Conservation (phyloP, 2,113 vertebrate species). For the Pelusios castaneus region DNA sequence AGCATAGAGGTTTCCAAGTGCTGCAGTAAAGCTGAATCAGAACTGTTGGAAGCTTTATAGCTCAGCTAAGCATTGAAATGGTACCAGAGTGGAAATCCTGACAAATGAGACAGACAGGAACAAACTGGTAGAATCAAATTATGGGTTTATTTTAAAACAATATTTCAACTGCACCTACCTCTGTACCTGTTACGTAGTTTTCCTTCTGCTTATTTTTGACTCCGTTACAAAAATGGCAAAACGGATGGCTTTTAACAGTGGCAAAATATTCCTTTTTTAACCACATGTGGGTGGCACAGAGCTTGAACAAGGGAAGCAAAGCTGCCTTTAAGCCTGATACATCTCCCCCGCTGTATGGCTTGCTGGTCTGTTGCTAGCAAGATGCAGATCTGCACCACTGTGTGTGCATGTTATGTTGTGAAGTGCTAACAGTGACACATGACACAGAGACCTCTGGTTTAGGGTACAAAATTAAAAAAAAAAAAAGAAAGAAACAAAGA, state of each 20-base stretch:
- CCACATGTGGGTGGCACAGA: neutral
- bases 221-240: neutral
- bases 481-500: neutral
- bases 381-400: neutral
- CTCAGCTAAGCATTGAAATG: neutral
- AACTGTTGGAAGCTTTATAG: conserved; percentile 19
- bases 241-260: conserved; percentile 9
- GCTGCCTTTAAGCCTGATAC: conserved; percentile 20
- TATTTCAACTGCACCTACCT: neutral
- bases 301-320: conserved; percentile 21
- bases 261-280: conserved; percentile 16
- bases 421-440: neutral
- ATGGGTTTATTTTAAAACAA: neutral
- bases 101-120: conserved; percentile 5
- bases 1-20: neutral
- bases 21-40: neutral
- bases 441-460: neutral
- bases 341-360: neutral
- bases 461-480: neutral
- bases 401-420: neutral
- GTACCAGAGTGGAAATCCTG: neutral
- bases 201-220: conserved; percentile 43
- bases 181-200: neutral
- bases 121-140: conserved; percentile 4
- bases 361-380: neutral